Conservation (phyloP, 1,140 invertebrate genomes). For the Scylla paramamosain region DNA sequence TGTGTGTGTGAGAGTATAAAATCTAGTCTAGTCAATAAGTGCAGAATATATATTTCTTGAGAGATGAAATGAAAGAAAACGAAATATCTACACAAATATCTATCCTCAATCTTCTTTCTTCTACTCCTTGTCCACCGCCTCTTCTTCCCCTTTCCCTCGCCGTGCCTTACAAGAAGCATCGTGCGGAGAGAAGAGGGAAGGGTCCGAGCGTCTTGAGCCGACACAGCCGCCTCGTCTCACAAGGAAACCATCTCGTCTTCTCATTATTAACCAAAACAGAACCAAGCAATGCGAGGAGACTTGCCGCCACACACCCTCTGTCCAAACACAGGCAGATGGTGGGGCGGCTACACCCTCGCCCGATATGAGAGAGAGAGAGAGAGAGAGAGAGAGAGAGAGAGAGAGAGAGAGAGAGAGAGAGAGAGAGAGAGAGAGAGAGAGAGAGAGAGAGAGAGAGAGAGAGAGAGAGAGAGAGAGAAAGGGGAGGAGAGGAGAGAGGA, state of each 20-base stretch:
- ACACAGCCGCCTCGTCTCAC: not conserved
- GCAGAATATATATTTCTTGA: no score
- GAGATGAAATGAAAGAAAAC: no score
- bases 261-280: slow-evolving; percentile 63
- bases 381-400: not conserved
- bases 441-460: not conserved
- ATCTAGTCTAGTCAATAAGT: no score
- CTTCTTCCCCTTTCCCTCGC: not conserved
- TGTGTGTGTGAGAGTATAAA: not conserved
- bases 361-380: not conserved
- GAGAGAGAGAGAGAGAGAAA: not conserved
- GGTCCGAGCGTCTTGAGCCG: not conserved
- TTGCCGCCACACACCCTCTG: not conserved
- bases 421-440: slow-evolving; percentile 6
- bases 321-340: slow-evolving; percentile 61
- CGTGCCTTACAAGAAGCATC: not conserved
- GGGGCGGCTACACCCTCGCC: no score
- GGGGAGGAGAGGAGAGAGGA: not conserved
- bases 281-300: slow-evolving; percentile 24
- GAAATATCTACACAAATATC: no score
- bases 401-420: not conserved
- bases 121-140: not conserved
- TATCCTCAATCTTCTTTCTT: not conserved
- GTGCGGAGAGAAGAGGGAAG: not conserved
- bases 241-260: slow-evolving; percentile 7